Evolutionary conservation across 2,797 vertebrate species (phyloP).

Genomic region (Cuniculus paca): DNA sequence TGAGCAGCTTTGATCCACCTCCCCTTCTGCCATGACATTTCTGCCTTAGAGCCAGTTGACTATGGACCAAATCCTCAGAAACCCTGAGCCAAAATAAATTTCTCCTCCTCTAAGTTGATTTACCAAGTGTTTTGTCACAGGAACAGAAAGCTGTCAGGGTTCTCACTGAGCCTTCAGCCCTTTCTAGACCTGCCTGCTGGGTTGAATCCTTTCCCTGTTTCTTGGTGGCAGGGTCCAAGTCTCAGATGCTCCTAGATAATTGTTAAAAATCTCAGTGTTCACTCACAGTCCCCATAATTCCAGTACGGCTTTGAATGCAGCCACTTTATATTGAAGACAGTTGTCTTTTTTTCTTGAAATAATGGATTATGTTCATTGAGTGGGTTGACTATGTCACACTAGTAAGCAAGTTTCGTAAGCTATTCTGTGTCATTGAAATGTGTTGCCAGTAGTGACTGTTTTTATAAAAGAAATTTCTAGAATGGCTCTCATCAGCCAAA

Average conservation of each 20-base stretch:
- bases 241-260: background rate
- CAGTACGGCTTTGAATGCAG: background rate
- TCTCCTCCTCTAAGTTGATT: background rate
- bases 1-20: background rate
- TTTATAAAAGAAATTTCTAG: background rate
- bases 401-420: background rate
- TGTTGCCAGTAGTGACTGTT: background rate
- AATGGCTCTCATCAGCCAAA: background rate
- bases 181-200: background rate
- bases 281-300: too few species aligned
- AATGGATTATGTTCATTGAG: background rate
- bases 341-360: background rate
- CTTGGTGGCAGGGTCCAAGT: background rate
- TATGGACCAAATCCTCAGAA: background rate
- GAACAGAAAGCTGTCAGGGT: background rate
- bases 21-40: background rate
- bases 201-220: accelerated
- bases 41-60: background rate
- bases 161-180: background rate
- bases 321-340: background rate
- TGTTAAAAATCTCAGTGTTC: background rate
- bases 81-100: background rate
- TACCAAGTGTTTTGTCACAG: background rate
- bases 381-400: background rate
- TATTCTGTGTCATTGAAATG: background rate